Evolutionary conservation across 2,888 invertebrate species (phyloP).

Genomic region (Melanchra persicariae): DNA sequence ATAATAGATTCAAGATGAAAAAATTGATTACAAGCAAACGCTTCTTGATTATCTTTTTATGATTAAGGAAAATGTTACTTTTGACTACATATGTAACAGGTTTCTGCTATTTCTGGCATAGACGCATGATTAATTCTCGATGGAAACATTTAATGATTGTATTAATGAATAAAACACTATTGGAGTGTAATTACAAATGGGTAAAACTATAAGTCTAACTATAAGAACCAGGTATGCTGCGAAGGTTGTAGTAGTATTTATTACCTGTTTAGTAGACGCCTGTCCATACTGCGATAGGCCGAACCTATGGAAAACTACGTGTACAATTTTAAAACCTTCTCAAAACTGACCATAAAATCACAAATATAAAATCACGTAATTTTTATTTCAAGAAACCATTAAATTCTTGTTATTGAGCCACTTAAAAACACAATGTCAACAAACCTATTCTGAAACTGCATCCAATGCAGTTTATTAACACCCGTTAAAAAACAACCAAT

Average conservation of each 20-base stretch:
- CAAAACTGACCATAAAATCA: neutral
- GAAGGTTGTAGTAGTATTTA: neutral
- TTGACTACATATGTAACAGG: neutral
- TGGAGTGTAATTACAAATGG: neutral
- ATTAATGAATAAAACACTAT: constrained; percentile 3
- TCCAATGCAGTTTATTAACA: neutral
- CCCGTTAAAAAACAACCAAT: neutral
- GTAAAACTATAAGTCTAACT: neutral
- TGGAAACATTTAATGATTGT: constrained; percentile 1
- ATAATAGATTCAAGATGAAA: neutral
- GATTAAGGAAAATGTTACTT: neutral
- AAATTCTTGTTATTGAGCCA: neutral
- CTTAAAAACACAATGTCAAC: neutral
- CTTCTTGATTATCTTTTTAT: neutral
- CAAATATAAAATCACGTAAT: neutral
- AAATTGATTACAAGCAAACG: neutral
- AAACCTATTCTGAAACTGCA: neutral
- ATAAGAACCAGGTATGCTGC: too few species aligned
- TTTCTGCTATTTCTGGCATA: neutral
- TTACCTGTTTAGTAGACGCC: neutral
- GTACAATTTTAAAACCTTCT: neutral
- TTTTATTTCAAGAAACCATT: neutral
- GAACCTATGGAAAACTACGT: neutral
- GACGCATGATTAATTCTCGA: neutral
- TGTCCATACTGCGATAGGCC: neutral